A percentile compares a stretch with the other conserved stretches of the same genome.
Evolutionary conservation across 1,140 invertebrate species (phyloP).

Genomic region (Pseudachorutes palmiensis): DNA sequence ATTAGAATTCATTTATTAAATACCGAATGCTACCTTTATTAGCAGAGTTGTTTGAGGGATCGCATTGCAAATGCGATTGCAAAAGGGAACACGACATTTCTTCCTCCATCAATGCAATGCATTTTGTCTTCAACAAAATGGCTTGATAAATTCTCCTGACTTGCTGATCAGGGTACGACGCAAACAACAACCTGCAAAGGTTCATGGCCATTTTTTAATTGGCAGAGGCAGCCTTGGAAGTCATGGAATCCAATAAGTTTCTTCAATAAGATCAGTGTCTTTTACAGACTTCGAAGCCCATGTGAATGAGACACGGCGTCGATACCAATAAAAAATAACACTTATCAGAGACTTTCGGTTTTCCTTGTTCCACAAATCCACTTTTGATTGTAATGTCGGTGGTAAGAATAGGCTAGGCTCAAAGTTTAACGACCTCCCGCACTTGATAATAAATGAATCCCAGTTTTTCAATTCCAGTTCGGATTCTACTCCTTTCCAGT

Average conservation of each 20-base stretch:
- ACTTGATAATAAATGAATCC: slow-evolving; percentile 7
- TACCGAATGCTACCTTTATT: too few species aligned
- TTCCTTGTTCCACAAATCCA: slow-evolving; percentile 3
- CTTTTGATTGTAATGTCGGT: not conserved
- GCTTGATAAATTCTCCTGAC: too few species aligned
- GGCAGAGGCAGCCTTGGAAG: slow-evolving; percentile 14
- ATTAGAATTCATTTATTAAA: too few species aligned
- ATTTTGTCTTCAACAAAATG: too few species aligned
- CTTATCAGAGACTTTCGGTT: not conserved
- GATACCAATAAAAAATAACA: slow-evolving; percentile 11
- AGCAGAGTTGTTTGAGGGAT: too few species aligned
- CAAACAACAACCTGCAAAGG: too few species aligned
- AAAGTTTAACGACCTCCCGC: slow-evolving; percentile 9
- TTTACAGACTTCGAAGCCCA: slow-evolving; percentile 5
- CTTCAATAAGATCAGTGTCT: not conserved
- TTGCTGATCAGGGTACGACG: too few species aligned
- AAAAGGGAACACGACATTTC: too few species aligned
- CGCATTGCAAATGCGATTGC: too few species aligned
- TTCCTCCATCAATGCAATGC: too few species aligned
- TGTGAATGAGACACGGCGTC: slow-evolving; percentile 8
- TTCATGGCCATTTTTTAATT: too few species aligned
- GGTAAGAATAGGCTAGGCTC: not conserved
- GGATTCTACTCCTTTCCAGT: too few species aligned
- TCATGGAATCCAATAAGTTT: slow-evolving; percentile 6
- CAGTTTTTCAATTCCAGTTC: not conserved